Percentiles rank a stretch among this genome's conserved stretches.
phyloP scores from a whole-genome alignment of 2,888 invertebrate species.

The Dryadula phaetusa region DNA sequence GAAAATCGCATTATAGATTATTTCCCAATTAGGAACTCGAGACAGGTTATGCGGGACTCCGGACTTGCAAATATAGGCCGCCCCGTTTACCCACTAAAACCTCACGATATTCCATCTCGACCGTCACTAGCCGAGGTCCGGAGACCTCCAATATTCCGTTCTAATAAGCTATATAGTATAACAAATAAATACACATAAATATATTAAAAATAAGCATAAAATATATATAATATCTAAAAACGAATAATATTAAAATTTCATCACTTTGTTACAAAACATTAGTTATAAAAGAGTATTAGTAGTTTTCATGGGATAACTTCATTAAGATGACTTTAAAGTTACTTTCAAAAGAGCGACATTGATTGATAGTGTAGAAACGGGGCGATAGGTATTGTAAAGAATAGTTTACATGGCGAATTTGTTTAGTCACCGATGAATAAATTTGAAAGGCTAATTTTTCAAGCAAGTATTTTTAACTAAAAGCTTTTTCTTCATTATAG shows the following conservation, averaged over 20 bases:
- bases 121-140: too few species aligned
- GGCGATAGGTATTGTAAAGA: slow-evolving; percentile 40
- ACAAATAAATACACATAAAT: too few species aligned
- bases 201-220: background rate
- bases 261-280: slow-evolving; percentile 6
- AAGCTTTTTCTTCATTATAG: background rate
- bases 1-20: too few species aligned
- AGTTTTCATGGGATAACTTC: slow-evolving; percentile 53
- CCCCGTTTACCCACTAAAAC: too few species aligned
- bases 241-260: slow-evolving; percentile 8
- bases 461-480: background rate
- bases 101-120: too few species aligned
- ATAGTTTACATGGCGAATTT: slow-evolving; percentile 24
- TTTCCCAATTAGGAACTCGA: too few species aligned
- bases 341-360: slow-evolving; percentile 52
- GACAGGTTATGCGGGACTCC: too few species aligned
- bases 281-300: slow-evolving; percentile 33
- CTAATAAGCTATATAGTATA: too few species aligned
- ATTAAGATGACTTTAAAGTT: slow-evolving; percentile 54
- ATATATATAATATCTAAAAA: background rate
- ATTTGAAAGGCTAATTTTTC: slow-evolving; percentile 17
- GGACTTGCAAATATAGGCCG: too few species aligned
- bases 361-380: slow-evolving; percentile 56
- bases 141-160: too few species aligned
- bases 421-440: slow-evolving; percentile 21